A percentile compares a stretch with the other conserved stretches of the same genome.
These are phyloP conservation scores for Drosophila mimica DNA, from an alignment of 2,888 invertebrate genomes.

Conservation along the genomic window DNA sequence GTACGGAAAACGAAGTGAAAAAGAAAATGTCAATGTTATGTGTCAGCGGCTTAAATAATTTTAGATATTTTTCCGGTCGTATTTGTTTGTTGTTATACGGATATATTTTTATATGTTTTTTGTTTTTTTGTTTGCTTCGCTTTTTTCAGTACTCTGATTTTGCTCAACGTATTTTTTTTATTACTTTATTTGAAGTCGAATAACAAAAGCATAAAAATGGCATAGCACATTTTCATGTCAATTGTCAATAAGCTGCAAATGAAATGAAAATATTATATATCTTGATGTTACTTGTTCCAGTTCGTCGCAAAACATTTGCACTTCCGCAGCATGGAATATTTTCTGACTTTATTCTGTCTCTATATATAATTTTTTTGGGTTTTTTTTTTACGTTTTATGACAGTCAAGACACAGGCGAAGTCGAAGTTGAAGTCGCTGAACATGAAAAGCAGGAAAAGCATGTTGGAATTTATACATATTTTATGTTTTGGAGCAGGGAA, in stretches of 20 bases:
- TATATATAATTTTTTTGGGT: slow-evolving; percentile 10
- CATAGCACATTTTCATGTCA: slow-evolving; percentile 76
- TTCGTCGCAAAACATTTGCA: slow-evolving; percentile 59
- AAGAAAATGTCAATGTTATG: slow-evolving; percentile 56
- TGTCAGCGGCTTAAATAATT: slow-evolving; percentile 51
- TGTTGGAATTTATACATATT: slow-evolving; percentile 79
- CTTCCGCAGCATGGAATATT: slow-evolving; percentile 44
- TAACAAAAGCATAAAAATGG: slow-evolving; percentile 72
- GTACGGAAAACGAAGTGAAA: slow-evolving; percentile 19
- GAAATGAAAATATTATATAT: slow-evolving; percentile 80
- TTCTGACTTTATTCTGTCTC: slow-evolving; percentile 1
- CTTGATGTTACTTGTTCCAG: slow-evolving; percentile 35
- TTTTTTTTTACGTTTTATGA: slow-evolving; percentile 58
- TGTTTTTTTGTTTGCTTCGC: not conserved
- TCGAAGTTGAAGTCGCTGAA: slow-evolving; percentile 16
- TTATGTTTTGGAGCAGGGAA: slow-evolving; percentile 66
- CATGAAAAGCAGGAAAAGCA: slow-evolving; percentile 36
- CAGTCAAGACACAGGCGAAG: slow-evolving; percentile 41
- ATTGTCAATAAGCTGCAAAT: slow-evolving; percentile 83
- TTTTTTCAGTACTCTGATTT: slow-evolving; percentile 34
- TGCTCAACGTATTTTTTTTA: slow-evolving; percentile 51
- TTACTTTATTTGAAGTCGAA: slow-evolving; percentile 76
- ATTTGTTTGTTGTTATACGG: slow-evolving; percentile 24
- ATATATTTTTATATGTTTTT: slow-evolving; percentile 2
- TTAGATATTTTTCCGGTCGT: slow-evolving; percentile 39